A percentile compares a stretch with the other conserved stretches of the same genome.
Conservation (phyloP, 53 echinoderm and acorn worm species). For the Echinarachnius parma region DNA sequence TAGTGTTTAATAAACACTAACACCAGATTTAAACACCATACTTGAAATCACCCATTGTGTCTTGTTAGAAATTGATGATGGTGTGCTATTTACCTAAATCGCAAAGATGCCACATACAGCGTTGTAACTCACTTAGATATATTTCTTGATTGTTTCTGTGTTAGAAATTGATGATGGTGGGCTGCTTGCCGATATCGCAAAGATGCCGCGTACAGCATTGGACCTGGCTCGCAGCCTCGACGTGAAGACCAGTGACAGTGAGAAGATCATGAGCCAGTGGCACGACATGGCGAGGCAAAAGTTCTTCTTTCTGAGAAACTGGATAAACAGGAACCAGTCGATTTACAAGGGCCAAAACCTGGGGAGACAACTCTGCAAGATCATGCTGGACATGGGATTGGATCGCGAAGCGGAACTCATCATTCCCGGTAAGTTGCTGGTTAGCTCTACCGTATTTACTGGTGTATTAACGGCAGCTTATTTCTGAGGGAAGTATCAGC, state of each 20-base stretch:
- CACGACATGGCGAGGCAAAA: conserved; percentile 19
- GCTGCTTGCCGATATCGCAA: neutral
- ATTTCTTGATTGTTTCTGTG: too few species aligned
- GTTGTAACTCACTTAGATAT: neutral
- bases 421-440: conserved; percentile 13
- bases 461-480: too few species aligned
- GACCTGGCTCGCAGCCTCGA: conserved; percentile 6
- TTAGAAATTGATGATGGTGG: neutral
- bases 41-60: too few species aligned
- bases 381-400: conserved; percentile 1
- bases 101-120: neutral
- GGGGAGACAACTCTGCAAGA: conserved; percentile 27
- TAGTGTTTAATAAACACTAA: too few species aligned
- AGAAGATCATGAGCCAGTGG: neutral
- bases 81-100: neutral
- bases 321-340: neutral
- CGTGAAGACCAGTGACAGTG: neutral
- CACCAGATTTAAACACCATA: too few species aligned
- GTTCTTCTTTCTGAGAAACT: conserved; percentile 14
- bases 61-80: neutral
- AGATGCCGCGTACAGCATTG: neutral
- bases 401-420: conserved; percentile 2
- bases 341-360: conserved; percentile 14
- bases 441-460: too few species aligned
- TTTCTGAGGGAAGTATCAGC: too few species aligned